Base-by-base conservation (phyloP, 2,797 vertebrate species). In the Danio jaintianensis region DNA sequence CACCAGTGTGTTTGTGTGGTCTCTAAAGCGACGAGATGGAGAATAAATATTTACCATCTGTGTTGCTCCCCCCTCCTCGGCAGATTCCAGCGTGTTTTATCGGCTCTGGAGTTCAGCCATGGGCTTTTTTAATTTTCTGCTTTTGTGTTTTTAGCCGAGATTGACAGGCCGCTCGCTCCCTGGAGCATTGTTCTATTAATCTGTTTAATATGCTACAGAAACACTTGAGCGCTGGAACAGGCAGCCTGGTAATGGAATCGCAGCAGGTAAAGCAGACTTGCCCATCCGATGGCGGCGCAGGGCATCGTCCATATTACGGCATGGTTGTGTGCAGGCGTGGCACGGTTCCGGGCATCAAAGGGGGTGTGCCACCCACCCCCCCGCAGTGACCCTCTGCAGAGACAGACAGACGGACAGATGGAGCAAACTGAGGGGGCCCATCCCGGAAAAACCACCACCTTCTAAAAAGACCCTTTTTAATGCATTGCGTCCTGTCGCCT, bases 121-220 rank as follows among this genome's bases (percentile, higher is more conserved):
- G 88, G 93, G 93, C 93, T 92, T 94, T 95, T 95, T 95, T 94
- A 94, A 94, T 95, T 95, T 95, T 94, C 92, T 94, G 93, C 93
- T 94, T 94, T 94, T 95, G 93, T 89, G 94, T 94, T 95, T 93
- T 87, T 91, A 82, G 89, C 42, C 66, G 86, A 93, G 94, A 92
- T 94, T 93, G 94, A 94, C 77, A 80, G 92, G 90, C 92, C 92
- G 91, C 91, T 88, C 86, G 86, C 89, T 95, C 94, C 94, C 95
- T 83, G 91, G 91, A 85, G 94, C 94, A 94, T 94, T 88, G 92
- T 95, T 89, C 93, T 93, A 93, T 96, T 94, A 95, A 96, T 96
- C 93, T 95, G 93, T 94, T 97, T 96, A 95, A 96, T 95, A 94
- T 93, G 94, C 95, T 93, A 85, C 94, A 92, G 94, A 94, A 94